Evolutionary conservation across 2,797 vertebrate genomes (phyloP).

Genomic region (Erethizon dorsatum): DNA sequence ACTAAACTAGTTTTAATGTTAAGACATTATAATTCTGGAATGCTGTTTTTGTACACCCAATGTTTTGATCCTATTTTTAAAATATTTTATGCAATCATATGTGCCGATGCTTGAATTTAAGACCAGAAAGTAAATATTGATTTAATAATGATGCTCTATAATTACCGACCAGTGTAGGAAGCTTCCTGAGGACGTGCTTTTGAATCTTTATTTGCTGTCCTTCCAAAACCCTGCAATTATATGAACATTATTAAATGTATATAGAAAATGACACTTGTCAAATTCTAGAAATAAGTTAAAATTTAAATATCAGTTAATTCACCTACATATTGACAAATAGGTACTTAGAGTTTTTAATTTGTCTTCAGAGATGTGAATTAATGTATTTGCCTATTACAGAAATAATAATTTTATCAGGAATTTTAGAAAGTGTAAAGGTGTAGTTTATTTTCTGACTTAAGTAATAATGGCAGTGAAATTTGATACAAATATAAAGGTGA

Average conservation of each 20-base stretch:
- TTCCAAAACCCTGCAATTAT: not conserved
- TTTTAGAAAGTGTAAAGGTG: not conserved
- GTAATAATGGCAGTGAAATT: not conserved
- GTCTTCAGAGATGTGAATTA: not conserved
- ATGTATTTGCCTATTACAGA: not conserved
- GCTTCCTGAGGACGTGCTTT: not conserved
- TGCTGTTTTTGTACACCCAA: not conserved
- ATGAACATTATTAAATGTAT: not conserved
- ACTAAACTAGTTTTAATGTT: not conserved
- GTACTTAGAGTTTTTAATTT: not conserved
- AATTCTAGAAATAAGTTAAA: constrained; percentile 44
- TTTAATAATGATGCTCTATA: not conserved
- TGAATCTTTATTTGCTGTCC: not conserved
- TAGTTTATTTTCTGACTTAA: not conserved
- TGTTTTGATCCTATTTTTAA: not conserved
- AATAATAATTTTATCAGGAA: not conserved
- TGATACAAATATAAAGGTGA: not conserved
- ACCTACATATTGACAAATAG: not conserved
- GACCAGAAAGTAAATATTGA: not conserved
- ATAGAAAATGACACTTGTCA: not conserved
- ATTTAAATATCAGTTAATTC: not conserved
- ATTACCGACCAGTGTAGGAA: not conserved
- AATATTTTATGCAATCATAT: not conserved
- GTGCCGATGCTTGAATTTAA: not conserved
- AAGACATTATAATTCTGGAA: constrained; percentile 11